A percentile compares a stretch with the other conserved stretches of the same genome.
phyloP scores from a whole-genome alignment of 2,113 vertebrate genomes.

The Morone chrysops region DNA sequence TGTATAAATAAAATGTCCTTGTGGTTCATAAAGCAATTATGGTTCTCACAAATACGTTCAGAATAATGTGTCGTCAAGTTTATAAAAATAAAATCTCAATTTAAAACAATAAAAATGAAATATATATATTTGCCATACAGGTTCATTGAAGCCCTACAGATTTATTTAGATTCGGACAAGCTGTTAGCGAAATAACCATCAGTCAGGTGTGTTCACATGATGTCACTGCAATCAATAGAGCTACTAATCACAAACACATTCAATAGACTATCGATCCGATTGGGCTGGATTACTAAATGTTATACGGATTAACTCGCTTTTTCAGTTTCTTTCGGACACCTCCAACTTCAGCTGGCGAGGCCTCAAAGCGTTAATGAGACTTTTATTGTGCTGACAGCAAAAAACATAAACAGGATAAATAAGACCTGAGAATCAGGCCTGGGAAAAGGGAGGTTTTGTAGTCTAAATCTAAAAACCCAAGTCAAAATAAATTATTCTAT shows the following conservation, averaged over 20 bases:
- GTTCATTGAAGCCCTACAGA: constrained; percentile 28
- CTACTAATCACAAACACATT: constrained; percentile 78
- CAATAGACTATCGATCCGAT: constrained; percentile 74
- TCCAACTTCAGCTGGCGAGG: constrained; percentile 30
- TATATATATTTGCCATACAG: background rate
- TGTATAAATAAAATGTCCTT: background rate
- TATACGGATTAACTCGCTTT: constrained; percentile 55
- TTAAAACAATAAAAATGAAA: background rate
- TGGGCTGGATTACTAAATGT: constrained; percentile 69
- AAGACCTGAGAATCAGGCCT: background rate
- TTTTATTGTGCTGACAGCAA: constrained; percentile 7
- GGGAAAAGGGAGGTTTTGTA: background rate
- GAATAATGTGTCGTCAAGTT: constrained; percentile 2
- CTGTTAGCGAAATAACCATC: constrained; percentile 62
- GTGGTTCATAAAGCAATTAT: constrained; percentile 5
- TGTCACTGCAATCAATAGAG: constrained; percentile 72
- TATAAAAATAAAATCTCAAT: constrained; percentile 4
- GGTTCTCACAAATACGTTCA: background rate
- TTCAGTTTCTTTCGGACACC: constrained; percentile 10
- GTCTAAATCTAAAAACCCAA: background rate
- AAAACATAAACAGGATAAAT: background rate
- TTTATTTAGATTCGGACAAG: constrained; percentile 59
- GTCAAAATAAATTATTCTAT: background rate
- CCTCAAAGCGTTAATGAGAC: constrained; percentile 7
- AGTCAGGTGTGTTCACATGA: constrained; percentile 74